Evolutionary conservation across 2,113 vertebrate genomes (phyloP).

Genomic region (Melanocharis versteri): DNA sequence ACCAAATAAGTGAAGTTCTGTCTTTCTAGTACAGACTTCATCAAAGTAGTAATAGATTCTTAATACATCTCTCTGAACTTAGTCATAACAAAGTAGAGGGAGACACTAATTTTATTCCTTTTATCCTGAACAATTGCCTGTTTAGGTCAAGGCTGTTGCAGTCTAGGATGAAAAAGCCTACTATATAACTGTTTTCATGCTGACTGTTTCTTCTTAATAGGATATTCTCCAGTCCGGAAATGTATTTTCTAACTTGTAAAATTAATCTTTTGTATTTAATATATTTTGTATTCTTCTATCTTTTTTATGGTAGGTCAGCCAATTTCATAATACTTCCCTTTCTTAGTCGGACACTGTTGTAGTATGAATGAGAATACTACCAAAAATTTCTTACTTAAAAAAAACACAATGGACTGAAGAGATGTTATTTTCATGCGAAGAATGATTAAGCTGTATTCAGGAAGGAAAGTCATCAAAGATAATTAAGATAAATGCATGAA

Average conservation of each 20-base stretch:
- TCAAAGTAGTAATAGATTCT: not conserved
- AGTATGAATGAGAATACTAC: not conserved
- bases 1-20: not conserved
- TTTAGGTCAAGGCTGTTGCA: not conserved
- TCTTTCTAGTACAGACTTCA: not conserved
- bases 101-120: not conserved
- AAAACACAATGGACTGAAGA: not conserved
- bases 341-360: not conserved
- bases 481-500: not conserved
- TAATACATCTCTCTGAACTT: not conserved
- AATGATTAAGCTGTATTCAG: not conserved
- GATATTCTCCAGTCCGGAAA: not conserved
- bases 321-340: not conserved
- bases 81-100: not conserved
- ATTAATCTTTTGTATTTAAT: not conserved
- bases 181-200: not conserved
- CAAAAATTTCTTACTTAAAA: not conserved
- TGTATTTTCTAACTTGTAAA: not conserved
- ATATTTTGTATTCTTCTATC: not conserved
- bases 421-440: not conserved
- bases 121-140: not conserved
- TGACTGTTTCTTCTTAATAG: not conserved
- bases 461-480: not conserved
- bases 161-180: not conserved
- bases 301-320: not conserved